Percentiles rank a stretch among this genome's conserved stretches.
Evolutionary conservation across 2,888 invertebrate genomes (phyloP).

Genomic region (Abscondita cerata): DNA sequence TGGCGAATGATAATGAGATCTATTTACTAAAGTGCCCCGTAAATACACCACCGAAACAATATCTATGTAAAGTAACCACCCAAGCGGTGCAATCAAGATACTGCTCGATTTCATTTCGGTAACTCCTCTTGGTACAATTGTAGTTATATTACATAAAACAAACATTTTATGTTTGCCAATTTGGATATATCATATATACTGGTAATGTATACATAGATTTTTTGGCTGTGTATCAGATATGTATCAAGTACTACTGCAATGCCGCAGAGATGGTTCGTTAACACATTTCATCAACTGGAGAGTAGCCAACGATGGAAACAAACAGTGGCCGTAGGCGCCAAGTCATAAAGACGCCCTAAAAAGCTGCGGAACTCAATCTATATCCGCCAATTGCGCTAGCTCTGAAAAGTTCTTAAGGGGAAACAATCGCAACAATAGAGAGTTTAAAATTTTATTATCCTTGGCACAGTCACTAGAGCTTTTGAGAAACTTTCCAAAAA

Average conservation of each 20-base stretch:
- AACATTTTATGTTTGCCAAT: slow-evolving; percentile 32
- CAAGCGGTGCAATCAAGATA: slow-evolving; percentile 29
- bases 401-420: slow-evolving; percentile 43
- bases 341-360: slow-evolving; percentile 43
- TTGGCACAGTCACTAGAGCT: neutral
- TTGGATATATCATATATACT: too few species aligned
- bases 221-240: too few species aligned
- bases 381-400: slow-evolving; percentile 51
- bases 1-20: slow-evolving; percentile 31
- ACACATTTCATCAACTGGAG: slow-evolving; percentile 54
- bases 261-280: slow-evolving; percentile 48
- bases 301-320: slow-evolving; percentile 48
- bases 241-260: slow-evolving; percentile 46
- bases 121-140: slow-evolving; percentile 22
- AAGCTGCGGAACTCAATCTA: slow-evolving; percentile 47
- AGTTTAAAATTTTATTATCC: slow-evolving; percentile 42
- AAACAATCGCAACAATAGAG: slow-evolving; percentile 44
- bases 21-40: slow-evolving; percentile 27
- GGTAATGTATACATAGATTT: too few species aligned
- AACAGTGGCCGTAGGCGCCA: slow-evolving; percentile 41
- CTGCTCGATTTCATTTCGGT: slow-evolving; percentile 29
- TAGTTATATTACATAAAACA: slow-evolving; percentile 28
- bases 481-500: slow-evolving; percentile 24
- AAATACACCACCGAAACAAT: slow-evolving; percentile 29
- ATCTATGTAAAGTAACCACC: slow-evolving; percentile 33